A percentile compares a stretch with the other conserved stretches of the same genome.
phyloP scores from a whole-genome alignment of 2,797 vertebrate species.

The Chelidonichthys spinosus region DNA sequence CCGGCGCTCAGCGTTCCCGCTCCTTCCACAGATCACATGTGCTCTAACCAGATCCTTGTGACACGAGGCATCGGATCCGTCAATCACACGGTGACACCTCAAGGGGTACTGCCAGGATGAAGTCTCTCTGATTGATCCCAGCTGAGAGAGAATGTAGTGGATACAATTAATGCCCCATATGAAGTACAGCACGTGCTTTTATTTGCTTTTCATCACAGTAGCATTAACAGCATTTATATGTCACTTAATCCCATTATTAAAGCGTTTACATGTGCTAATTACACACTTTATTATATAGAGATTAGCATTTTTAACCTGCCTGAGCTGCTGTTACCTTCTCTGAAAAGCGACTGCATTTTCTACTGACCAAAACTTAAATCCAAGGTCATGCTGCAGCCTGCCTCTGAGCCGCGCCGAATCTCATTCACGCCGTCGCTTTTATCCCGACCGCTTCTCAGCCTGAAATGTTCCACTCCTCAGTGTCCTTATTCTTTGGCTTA shows the following conservation, averaged over 20 bases:
- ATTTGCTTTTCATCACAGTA: neutral
- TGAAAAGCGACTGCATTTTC: slow-evolving; percentile 2
- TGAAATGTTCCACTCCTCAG: slow-evolving; percentile 56
- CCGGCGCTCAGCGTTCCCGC: slow-evolving; percentile 46
- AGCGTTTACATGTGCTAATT: neutral
- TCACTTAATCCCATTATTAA: neutral
- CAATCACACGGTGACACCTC: slow-evolving; percentile 63
- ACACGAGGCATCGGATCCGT: slow-evolving; percentile 66
- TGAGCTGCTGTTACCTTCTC: slow-evolving; percentile 9
- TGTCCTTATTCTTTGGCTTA: slow-evolving; percentile 62
- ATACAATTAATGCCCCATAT: slow-evolving; percentile 5
- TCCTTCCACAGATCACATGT: slow-evolving; percentile 55
- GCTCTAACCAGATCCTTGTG: slow-evolving; percentile 68
- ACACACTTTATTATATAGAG: neutral
- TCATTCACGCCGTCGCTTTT: slow-evolving; percentile 51
- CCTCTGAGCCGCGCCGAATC: slow-evolving; percentile 36
- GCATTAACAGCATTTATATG: neutral
- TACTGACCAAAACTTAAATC: slow-evolving; percentile 38
- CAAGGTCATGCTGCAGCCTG: slow-evolving; percentile 45
- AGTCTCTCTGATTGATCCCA: slow-evolving; percentile 45
- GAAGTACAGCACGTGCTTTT: slow-evolving; percentile 5
- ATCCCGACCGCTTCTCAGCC: slow-evolving; percentile 55
- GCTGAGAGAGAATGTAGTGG: slow-evolving; percentile 33
- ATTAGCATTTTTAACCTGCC: neutral
- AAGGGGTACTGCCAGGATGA: slow-evolving; percentile 52